These are phyloP conservation scores for Cheilosia scutellata DNA, from an alignment of 2,888 invertebrate species.

Conservation along the genomic window DNA sequence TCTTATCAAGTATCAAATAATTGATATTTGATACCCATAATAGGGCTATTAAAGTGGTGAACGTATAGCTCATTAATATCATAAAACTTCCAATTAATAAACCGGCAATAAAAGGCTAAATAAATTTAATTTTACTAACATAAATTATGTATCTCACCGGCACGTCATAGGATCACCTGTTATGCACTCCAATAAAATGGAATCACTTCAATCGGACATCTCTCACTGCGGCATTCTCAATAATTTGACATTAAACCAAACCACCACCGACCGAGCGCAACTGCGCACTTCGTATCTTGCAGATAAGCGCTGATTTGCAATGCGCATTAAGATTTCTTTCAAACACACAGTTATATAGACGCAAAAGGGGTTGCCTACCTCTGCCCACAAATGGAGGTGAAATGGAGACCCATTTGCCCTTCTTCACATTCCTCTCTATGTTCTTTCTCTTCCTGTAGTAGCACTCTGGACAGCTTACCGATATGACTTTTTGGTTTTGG, in stretches of 20 bases:
- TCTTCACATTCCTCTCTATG: constrained; percentile 36
- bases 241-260: constrained; percentile 56
- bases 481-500: constrained; percentile 62
- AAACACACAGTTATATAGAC: constrained; percentile 10
- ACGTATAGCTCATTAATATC: background rate
- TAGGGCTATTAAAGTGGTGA: too few species aligned
- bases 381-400: constrained; percentile 55
- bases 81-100: background rate
- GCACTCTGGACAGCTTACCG: constrained; percentile 32
- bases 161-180: constrained; percentile 26
- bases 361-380: constrained; percentile 41
- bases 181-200: constrained; percentile 33
- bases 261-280: constrained; percentile 8
- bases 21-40: too few species aligned
- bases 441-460: constrained; percentile 39
- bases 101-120: background rate
- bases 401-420: constrained; percentile 57
- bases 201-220: constrained; percentile 43
- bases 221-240: constrained; percentile 19
- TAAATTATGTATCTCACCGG: background rate
- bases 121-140: background rate
- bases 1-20: too few species aligned
- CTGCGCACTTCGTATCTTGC: constrained; percentile 63
- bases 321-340: constrained; percentile 62
- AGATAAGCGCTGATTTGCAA: constrained; percentile 72